Evolutionary conservation across 2,888 invertebrate species (phyloP).

Genomic region (Odontomyia ornata): DNA sequence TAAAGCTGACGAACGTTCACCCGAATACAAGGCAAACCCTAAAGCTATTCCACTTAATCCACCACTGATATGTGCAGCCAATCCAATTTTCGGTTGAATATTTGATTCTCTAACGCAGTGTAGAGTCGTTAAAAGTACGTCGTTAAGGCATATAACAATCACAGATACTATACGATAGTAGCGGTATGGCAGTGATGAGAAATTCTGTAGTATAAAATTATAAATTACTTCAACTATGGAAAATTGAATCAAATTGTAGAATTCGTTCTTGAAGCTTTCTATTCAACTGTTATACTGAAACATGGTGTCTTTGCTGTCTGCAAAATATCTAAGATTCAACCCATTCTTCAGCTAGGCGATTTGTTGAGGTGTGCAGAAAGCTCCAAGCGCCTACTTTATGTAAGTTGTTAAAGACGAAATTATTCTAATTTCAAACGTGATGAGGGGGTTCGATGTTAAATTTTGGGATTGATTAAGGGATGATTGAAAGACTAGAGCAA

Average conservation of each 20-base stretch:
- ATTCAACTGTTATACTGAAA: no score
- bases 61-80: slow-evolving; percentile 77
- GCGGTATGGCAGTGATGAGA: slow-evolving; percentile 62
- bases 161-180: slow-evolving; percentile 70
- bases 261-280: slow-evolving; percentile 52
- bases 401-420: no score
- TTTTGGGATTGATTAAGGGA: no score
- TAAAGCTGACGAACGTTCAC: slow-evolving; percentile 48
- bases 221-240: no score
- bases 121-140: slow-evolving; percentile 68
- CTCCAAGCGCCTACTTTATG: no score
- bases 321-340: no score
- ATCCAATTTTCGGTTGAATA: slow-evolving; percentile 68
- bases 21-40: slow-evolving; percentile 63
- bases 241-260: background rate
- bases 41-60: slow-evolving; percentile 73
- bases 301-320: no score
- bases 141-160: slow-evolving; percentile 71
- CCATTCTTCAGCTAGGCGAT: no score
- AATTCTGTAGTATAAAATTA: slow-evolving; percentile 63
- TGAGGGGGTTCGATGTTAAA: no score
- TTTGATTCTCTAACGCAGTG: slow-evolving; percentile 64
- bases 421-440: no score
- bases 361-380: no score
- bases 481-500: no score